Percentiles rank a stretch among this genome's conserved stretches.
These are phyloP conservation scores for Drosophila prostipennis DNA, from an alignment of 2,888 invertebrate genomes.

Conservation along the genomic window DNA sequence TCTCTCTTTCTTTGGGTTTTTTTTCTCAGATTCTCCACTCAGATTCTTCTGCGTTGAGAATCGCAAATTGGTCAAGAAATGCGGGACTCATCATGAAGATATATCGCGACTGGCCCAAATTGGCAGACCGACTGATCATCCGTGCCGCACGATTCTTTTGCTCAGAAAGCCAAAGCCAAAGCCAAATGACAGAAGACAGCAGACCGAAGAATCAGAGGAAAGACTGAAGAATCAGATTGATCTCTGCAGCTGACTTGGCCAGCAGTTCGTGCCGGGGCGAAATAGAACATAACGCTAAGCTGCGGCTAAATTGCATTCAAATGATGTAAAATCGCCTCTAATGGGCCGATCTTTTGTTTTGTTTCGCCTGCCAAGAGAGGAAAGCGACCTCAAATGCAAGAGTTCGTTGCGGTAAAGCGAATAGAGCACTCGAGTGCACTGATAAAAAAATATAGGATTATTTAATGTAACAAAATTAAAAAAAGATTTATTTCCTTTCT, in stretches of 20 bases:
- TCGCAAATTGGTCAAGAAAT: conserved; percentile 68
- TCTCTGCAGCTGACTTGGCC: conserved; percentile 37
- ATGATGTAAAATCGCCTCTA: conserved; percentile 74
- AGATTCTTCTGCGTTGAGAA: conserved; percentile 39
- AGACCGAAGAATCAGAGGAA: conserved; percentile 44
- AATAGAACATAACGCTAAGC: conserved; percentile 75
- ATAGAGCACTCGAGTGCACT: conserved; percentile 47
- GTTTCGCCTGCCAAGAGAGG: conserved; percentile 63
- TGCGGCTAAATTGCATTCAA: conserved; percentile 75
- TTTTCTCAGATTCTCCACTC: conserved; percentile 21
- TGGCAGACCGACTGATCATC: conserved; percentile 64
- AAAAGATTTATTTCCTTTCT: too few relatives aligned
- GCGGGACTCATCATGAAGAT: conserved; percentile 46
- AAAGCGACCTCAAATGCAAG: conserved; percentile 72
- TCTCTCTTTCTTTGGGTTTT: conserved; percentile 1
- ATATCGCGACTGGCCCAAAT: conserved; percentile 60
- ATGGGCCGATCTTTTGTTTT: conserved; percentile 68
- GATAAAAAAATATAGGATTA: too few relatives aligned
- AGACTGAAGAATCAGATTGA: conserved; percentile 44
- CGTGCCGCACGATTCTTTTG: conserved; percentile 68
- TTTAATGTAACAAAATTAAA: too few relatives aligned
- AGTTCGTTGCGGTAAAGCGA: conserved; percentile 71
- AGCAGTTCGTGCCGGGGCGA: conserved; percentile 51
- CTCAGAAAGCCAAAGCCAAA: conserved; percentile 18
- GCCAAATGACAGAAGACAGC: conserved; percentile 33